phyloP scores from a whole-genome alignment of 2,797 vertebrate genomes.

The Spondyliosoma cantharus region DNA sequence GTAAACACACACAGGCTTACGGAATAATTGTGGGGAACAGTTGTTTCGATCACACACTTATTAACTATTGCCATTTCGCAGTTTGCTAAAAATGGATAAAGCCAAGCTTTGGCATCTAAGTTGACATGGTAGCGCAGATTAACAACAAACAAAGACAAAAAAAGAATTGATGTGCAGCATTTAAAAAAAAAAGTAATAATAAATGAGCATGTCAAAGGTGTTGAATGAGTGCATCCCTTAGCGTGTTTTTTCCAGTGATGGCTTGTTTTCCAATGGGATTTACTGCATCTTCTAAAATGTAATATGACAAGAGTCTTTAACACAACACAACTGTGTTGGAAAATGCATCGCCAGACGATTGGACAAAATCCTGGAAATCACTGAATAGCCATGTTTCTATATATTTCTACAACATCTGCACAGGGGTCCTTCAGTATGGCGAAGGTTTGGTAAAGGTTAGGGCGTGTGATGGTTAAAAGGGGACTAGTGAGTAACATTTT shows the following conservation, averaged over 20 bases:
- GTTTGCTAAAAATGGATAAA: conserved; percentile 42
- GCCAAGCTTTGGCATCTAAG: conserved; percentile 9
- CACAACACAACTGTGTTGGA: not conserved
- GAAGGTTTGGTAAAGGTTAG: no score
- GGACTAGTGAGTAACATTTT: not conserved
- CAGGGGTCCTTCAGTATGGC: no score
- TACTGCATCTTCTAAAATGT: conserved; percentile 6
- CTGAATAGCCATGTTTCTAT: not conserved
- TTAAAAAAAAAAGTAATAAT: not conserved
- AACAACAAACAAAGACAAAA: conserved; percentile 31
- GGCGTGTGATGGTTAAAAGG: not conserved
- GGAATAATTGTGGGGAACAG: conserved; percentile 65
- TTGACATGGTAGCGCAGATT: conserved; percentile 31
- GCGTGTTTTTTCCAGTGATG: conserved; percentile 3
- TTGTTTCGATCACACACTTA: conserved; percentile 58
- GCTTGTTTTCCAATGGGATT: conserved; percentile 17
- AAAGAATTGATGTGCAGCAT: not conserved
- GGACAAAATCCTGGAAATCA: not conserved
- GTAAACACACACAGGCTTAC: conserved; percentile 66
- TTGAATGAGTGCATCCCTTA: conserved; percentile 21
- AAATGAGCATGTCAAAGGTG: not conserved
- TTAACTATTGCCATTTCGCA: conserved; percentile 56
- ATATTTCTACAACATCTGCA: not conserved
- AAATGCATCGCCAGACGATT: not conserved
- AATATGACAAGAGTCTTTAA: not conserved